Percentiles rank a stretch among this genome's conserved stretches.
Conservation (phyloP, 2,113 vertebrate genomes). For the Ochotona princeps region DNA sequence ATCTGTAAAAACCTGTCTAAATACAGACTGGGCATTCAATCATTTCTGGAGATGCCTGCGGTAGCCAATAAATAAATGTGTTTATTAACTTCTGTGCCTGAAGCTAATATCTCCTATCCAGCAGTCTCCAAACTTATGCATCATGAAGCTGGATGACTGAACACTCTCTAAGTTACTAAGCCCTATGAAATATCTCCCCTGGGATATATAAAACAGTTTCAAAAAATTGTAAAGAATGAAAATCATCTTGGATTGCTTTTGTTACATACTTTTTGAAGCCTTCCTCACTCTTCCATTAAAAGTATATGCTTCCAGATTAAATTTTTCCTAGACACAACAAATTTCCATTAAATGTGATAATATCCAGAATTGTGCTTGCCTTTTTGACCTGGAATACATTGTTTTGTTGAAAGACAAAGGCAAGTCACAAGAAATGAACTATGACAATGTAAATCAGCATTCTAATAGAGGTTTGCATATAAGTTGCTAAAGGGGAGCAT, state of each 20-base stretch:
- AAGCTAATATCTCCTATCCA: neutral
- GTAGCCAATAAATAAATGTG: neutral
- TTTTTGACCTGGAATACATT: neutral
- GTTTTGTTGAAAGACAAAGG: neutral
- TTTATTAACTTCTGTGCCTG: neutral
- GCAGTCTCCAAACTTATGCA: neutral
- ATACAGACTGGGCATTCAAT: no score
- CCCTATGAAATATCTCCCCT: neutral
- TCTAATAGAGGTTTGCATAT: neutral
- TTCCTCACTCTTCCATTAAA: neutral
- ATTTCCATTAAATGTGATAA: neutral
- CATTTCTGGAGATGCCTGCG: no score
- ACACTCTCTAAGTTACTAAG: neutral
- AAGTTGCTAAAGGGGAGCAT: neutral
- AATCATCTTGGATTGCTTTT: no score
- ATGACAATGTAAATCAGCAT: neutral
- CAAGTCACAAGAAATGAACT: neutral
- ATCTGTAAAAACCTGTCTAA: no score
- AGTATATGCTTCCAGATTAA: neutral
- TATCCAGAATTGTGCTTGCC: neutral
- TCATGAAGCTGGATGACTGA: neutral
- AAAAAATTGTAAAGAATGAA: no score
- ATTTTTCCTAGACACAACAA: neutral
- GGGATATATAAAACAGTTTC: neutral
- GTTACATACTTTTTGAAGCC: no score